Percentiles rank a stretch among this genome's conserved stretches.
phyloP scores from a whole-genome alignment of 2,888 invertebrate species.

The Magallana nippona region DNA sequence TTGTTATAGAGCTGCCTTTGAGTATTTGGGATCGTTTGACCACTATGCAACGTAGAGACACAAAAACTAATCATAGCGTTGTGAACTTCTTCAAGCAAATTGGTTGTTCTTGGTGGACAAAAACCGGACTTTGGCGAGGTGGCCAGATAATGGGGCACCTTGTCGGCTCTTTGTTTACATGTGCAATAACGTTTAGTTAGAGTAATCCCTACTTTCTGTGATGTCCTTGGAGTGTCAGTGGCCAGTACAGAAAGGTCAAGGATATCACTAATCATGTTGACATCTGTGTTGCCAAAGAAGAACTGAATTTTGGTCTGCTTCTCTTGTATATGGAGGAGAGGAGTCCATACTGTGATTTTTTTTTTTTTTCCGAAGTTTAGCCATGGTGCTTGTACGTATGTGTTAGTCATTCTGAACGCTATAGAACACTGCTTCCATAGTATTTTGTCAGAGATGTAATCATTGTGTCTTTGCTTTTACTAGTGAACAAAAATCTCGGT shows the following conservation, averaged over 20 bases:
- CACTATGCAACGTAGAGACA: constrained; percentile 82
- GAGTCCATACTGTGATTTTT: constrained; percentile 30
- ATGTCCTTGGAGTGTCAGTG: constrained; percentile 16
- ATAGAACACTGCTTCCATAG: constrained; percentile 22
- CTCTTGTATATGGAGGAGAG: neutral
- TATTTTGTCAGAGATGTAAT: neutral
- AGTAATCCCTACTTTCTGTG: constrained; percentile 19
- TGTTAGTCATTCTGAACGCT: neutral
- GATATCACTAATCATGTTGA: constrained; percentile 8
- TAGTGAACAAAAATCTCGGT: neutral
- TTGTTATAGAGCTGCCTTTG: constrained; percentile 98
- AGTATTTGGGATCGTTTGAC: constrained; percentile 98
- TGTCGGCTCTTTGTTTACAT: constrained; percentile 29
- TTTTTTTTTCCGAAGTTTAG: neutral
- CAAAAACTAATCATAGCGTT: constrained; percentile 21
- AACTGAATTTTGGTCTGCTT: constrained; percentile 25
- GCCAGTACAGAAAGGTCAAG: constrained; percentile 19
- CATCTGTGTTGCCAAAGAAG: constrained; percentile 32
- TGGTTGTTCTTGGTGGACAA: constrained; percentile 4
- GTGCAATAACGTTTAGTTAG: constrained; percentile 33
- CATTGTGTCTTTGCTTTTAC: neutral
- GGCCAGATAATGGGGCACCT: neutral
- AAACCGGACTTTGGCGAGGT: neutral
- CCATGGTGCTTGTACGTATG: constrained; percentile 23
- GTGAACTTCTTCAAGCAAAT: constrained; percentile 12